Percentiles rank a stretch among this genome's conserved stretches.
phyloP scores from a whole-genome alignment of 1,140 invertebrate genomes.

The Pseudomyrmex pallidus region DNA sequence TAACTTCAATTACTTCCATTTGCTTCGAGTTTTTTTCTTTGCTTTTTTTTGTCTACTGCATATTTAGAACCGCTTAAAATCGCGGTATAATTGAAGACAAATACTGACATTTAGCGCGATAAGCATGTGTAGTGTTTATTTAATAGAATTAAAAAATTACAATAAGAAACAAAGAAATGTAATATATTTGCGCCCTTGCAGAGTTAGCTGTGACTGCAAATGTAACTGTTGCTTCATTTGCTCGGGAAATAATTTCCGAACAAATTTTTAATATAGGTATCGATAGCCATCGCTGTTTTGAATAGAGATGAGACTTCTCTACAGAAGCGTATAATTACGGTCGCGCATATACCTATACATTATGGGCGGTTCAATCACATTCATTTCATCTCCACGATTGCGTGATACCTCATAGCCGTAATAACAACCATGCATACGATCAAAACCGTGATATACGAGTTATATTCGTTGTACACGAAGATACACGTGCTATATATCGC shows the following conservation, averaged over 20 bases:
- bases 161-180: too few species aligned
- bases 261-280: constrained; percentile 1
- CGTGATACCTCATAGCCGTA: constrained; percentile 45
- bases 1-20: neutral
- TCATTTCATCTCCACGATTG: constrained; percentile 52
- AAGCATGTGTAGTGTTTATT: too few species aligned
- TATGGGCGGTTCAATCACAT: constrained; percentile 49
- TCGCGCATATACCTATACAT: constrained; percentile 10
- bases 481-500: neutral
- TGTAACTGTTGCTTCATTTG: neutral
- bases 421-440: constrained; percentile 47
- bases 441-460: constrained; percentile 50
- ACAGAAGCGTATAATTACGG: constrained; percentile 50
- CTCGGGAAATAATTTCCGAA: neutral
- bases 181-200: too few species aligned
- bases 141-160: too few species aligned
- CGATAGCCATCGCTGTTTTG: constrained; percentile 27
- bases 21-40: neutral
- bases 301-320: constrained; percentile 39
- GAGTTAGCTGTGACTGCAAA: too few species aligned
- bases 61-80: too few species aligned
- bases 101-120: too few species aligned
- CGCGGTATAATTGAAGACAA: too few species aligned
- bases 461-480: constrained; percentile 52
- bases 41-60: neutral